A percentile compares a stretch with the other conserved stretches of the same genome.
phyloP scores from a whole-genome alignment of 1,140 invertebrate genomes.

The Sminthurides bifidus region DNA sequence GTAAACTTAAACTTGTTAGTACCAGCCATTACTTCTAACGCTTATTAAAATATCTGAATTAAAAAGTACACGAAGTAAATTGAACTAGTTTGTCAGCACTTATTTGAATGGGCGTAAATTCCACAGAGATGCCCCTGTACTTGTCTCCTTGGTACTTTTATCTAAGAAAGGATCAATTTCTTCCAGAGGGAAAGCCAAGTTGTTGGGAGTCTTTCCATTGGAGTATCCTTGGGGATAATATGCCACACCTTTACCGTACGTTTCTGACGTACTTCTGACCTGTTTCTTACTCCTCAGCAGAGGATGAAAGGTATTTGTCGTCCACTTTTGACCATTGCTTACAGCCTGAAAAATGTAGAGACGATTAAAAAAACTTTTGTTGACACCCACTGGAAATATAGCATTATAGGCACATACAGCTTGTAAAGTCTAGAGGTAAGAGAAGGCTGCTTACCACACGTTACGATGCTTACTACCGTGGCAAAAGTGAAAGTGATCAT shows the following conservation, averaged over 20 bases:
- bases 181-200: too few relatives aligned
- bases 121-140: too few relatives aligned
- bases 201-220: not conserved
- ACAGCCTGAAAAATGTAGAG: constrained; percentile 14
- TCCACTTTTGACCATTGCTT: constrained; percentile 2
- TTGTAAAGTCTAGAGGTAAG: not conserved
- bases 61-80: too few relatives aligned
- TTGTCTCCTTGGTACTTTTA: too few relatives aligned
- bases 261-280: not conserved
- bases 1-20: too few relatives aligned
- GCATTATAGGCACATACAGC: not conserved
- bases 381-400: not conserved
- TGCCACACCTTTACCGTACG: too few relatives aligned
- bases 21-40: too few relatives aligned
- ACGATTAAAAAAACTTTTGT: not conserved
- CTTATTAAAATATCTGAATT: too few relatives aligned
- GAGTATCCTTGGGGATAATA: not conserved
- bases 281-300: not conserved
- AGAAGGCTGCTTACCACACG: constrained; percentile 14
- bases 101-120: too few relatives aligned
- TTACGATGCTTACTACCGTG: constrained; percentile 23
- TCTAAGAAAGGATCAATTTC: too few relatives aligned
- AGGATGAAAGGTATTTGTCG: constrained; percentile 23
- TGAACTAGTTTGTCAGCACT: too few relatives aligned
- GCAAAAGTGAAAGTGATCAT: constrained; percentile 20